These are phyloP conservation scores for Omphaloscelis lunosa DNA, from an alignment of 2,888 invertebrate species.

Conservation along the genomic window DNA sequence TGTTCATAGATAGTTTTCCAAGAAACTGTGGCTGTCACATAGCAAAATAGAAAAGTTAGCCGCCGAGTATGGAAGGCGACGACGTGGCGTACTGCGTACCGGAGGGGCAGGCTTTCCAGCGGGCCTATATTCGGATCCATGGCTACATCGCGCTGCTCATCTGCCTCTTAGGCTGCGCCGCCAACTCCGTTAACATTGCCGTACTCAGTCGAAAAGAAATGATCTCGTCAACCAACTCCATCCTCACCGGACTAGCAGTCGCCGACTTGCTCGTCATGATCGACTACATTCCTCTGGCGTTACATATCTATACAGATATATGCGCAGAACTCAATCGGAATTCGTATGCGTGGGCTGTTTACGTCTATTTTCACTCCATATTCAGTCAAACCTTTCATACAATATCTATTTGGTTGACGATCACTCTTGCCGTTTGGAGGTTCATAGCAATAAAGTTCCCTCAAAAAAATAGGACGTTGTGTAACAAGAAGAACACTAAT, in stretches of 20 bases:
- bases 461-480: constrained; percentile 95
- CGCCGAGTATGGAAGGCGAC: constrained; percentile 68
- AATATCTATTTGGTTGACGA: constrained; percentile 97
- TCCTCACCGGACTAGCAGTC: constrained; percentile 97
- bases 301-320: constrained; percentile 93
- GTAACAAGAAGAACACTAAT: constrained; percentile 94
- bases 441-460: constrained; percentile 97
- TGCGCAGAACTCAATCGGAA: constrained; percentile 85
- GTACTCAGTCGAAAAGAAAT: constrained; percentile 97
- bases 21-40: constrained; percentile 30
- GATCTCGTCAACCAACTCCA: constrained; percentile 97
- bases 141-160: constrained; percentile 96
- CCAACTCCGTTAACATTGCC: constrained; percentile 97
- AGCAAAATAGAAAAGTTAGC: constrained; percentile 49
- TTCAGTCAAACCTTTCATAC: constrained; percentile 97
- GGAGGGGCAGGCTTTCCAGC: constrained; percentile 91
- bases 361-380: constrained; percentile 96
- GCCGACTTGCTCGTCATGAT: constrained; percentile 98
- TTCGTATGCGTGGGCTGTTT: constrained; percentile 94
- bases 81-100: constrained; percentile 88
- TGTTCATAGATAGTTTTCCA: constrained; percentile 46
- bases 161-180: constrained; percentile 96
- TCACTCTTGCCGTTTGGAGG: constrained; percentile 97
- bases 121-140: constrained; percentile 93
- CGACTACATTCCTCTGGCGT: constrained; percentile 97